phyloP scores from a whole-genome alignment of 2,113 vertebrate genomes.

The Zapornia atra region DNA sequence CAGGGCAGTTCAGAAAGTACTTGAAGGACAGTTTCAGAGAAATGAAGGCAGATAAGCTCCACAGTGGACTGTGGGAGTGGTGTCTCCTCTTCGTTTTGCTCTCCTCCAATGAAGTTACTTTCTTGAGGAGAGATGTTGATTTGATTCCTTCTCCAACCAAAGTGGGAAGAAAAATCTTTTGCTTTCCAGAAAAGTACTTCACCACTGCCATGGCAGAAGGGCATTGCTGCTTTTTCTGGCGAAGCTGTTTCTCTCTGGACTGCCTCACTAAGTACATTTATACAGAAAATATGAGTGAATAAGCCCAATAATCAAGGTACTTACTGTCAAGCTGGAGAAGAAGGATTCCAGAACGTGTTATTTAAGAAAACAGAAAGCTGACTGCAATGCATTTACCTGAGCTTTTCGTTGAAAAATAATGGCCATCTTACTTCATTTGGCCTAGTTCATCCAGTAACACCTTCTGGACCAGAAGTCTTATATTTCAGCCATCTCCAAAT shows the following conservation, averaged over 20 bases:
- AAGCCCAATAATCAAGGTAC: not conserved
- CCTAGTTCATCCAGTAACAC: not conserved
- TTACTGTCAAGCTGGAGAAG: not conserved
- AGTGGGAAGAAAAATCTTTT: not conserved
- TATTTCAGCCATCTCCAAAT: not conserved
- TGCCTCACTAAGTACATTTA: not conserved
- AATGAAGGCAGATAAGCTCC: not conserved
- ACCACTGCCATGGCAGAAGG: not conserved
- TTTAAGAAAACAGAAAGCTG: not conserved
- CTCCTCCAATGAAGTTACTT: not conserved
- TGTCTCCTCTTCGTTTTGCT: not conserved
- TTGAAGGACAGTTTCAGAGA: not conserved
- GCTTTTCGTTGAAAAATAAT: not conserved
- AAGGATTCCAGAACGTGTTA: not conserved
- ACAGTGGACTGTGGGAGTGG: rapidly evolving
- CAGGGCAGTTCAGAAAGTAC: not conserved
- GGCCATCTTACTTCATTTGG: not conserved
- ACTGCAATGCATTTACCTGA: not conserved
- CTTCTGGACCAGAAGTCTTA: not conserved
- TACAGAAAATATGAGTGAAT: not conserved
- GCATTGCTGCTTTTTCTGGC: not conserved
- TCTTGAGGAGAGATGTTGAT: not conserved
- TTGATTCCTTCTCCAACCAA: not conserved
- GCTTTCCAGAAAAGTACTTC: not conserved
- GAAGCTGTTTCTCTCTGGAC: not conserved